phyloP scores from a whole-genome alignment of 1,140 invertebrate genomes.

The Drosophila simulans region DNA sequence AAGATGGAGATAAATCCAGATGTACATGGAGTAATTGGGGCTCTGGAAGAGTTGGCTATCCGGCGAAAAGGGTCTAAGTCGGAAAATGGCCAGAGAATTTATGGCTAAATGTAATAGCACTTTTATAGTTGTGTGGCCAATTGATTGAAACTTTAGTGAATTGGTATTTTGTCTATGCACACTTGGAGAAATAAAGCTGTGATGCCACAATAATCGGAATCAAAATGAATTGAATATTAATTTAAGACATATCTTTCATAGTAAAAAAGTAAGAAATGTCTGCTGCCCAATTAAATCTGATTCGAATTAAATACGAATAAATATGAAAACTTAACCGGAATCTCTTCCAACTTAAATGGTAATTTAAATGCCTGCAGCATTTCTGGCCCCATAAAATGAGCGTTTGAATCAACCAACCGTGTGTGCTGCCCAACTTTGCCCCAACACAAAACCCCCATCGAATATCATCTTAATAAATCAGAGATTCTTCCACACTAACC shows the following conservation, averaged over 20 bases:
- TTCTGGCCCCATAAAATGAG: not conserved
- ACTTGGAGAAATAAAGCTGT: not conserved
- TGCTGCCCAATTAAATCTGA: no score
- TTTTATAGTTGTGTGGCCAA: slow-evolving; percentile 20
- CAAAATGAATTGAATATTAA: no score
- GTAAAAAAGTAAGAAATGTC: no score
- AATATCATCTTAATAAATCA: slow-evolving; percentile 35
- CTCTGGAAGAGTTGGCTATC: slow-evolving; percentile 24
- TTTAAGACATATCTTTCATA: not conserved
- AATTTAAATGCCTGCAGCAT: not conserved
- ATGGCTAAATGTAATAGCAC: slow-evolving; percentile 18
- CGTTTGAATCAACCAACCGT: not conserved
- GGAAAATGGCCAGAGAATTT: slow-evolving; percentile 11
- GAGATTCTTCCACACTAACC: slow-evolving; percentile 12
- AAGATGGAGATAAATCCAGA: slow-evolving; percentile 31
- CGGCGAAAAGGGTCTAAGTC: not conserved
- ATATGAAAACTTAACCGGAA: not conserved
- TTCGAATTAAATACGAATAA: no score
- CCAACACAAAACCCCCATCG: not conserved
- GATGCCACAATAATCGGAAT: no score
- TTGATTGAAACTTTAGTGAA: slow-evolving; percentile 20
- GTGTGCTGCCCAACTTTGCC: not conserved
- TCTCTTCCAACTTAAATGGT: not conserved
- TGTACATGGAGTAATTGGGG: slow-evolving; percentile 25
- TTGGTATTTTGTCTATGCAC: not conserved